A percentile compares a stretch with the other conserved stretches of the same genome.
Conservation (phyloP, 2,888 invertebrate genomes). For the Morpho achilles region DNA sequence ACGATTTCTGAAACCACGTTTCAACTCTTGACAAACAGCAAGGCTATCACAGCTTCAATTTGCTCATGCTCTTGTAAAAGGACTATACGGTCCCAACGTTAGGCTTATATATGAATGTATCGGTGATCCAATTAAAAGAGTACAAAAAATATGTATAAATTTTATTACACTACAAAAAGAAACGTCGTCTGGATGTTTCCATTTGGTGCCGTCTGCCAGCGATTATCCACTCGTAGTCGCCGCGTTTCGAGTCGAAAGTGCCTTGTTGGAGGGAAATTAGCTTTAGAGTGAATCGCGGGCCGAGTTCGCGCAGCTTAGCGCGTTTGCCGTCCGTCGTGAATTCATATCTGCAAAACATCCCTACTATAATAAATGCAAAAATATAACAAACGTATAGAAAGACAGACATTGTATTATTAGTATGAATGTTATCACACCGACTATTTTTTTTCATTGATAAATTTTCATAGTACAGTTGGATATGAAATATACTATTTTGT, state of each 20-base stretch:
- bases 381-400: not conserved
- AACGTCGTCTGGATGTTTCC: slow-evolving; percentile 95
- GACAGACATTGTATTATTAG: too few species aligned
- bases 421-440: too few species aligned
- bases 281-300: slow-evolving; percentile 97
- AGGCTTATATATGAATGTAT: not conserved
- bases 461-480: too few species aligned
- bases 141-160: not conserved
- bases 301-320: slow-evolving; percentile 92
- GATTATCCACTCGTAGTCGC: slow-evolving; percentile 98
- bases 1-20: too few species aligned
- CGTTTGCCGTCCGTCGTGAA: slow-evolving; percentile 89
- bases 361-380: not conserved
- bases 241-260: slow-evolving; percentile 97
- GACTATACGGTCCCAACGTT: not conserved
- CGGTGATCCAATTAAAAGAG: too few species aligned
- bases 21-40: too few species aligned
- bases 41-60: too few species aligned
- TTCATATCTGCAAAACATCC: slow-evolving; percentile 83
- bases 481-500: too few species aligned
- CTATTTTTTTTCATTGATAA: too few species aligned
- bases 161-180: slow-evolving; percentile 85
- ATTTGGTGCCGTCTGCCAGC: slow-evolving; percentile 94
- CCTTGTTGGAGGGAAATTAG: slow-evolving; percentile 96
- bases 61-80: too few species aligned